These are phyloP conservation scores for Chaetura pelagica DNA, from an alignment of 2,113 vertebrate species.

Conservation along the genomic window DNA sequence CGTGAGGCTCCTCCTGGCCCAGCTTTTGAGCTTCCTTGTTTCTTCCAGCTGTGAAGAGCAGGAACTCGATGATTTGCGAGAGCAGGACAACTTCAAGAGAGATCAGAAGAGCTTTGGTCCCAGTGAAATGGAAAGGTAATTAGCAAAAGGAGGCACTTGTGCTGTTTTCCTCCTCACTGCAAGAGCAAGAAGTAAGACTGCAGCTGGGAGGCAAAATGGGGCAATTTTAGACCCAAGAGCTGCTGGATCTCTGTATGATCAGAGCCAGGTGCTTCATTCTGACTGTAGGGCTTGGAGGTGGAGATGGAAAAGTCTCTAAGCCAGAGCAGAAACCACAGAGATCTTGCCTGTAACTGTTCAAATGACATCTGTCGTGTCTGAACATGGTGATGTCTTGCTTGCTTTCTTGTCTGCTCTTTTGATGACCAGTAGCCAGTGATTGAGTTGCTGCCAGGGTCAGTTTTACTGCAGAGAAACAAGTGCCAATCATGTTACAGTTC, in stretches of 20 bases:
- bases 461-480: background rate
- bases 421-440: background rate
- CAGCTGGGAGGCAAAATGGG: background rate
- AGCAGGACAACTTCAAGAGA: background rate
- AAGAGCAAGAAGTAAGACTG: background rate
- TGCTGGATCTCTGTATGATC: background rate
- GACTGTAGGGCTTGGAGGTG: background rate
- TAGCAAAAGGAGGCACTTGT: background rate
- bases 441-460: background rate
- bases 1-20: background rate
- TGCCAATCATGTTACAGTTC: background rate
- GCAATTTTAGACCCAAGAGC: background rate
- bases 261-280: background rate
- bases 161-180: background rate
- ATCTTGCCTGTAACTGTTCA: background rate
- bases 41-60: constrained; percentile 37
- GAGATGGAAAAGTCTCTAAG: background rate
- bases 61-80: background rate
- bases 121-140: constrained; percentile 56
- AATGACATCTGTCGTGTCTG: background rate
- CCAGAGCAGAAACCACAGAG: background rate
- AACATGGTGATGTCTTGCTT: background rate
- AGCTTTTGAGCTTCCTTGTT: background rate
- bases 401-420: background rate
- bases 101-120: background rate